These are phyloP conservation scores for Cheumatopsyche charites DNA, from an alignment of 1,140 invertebrate species.

Conservation along the genomic window DNA sequence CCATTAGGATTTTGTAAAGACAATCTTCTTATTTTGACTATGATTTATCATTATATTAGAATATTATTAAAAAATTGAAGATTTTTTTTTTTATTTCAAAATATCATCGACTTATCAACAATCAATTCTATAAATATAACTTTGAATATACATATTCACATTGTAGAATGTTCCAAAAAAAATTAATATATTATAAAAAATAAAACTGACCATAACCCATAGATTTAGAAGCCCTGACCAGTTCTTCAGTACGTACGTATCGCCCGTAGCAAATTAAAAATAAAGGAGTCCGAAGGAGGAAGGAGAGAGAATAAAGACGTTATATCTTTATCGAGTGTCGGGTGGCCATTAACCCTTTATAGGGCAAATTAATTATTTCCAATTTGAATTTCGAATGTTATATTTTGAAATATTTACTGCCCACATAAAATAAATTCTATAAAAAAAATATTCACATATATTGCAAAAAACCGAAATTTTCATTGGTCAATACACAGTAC, in stretches of 20 bases:
- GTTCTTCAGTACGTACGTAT: conserved; percentile 5
- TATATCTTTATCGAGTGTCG: conserved; percentile 47
- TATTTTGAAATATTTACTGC: too few relatives aligned
- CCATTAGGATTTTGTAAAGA: too few relatives aligned
- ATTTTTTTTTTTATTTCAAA: too few relatives aligned
- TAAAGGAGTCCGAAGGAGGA: conserved; percentile 44
- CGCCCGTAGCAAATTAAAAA: conserved; percentile 49
- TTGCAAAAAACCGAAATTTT: background rate
- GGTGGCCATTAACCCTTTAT: conserved; percentile 23
- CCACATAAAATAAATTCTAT: background rate
- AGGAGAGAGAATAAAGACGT: conserved; percentile 48
- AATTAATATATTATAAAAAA: background rate
- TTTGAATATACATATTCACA: too few relatives aligned
- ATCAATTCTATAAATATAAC: too few relatives aligned
- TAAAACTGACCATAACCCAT: background rate
- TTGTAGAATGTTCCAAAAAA: too few relatives aligned
- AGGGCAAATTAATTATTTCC: conserved; percentile 16
- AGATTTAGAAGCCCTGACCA: background rate
- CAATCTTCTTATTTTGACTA: too few relatives aligned
- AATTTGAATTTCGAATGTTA: too few relatives aligned
- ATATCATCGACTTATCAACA: too few relatives aligned
- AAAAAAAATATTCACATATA: background rate
- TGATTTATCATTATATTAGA: too few relatives aligned
- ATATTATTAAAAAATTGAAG: too few relatives aligned
- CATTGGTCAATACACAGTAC: too few relatives aligned